These are phyloP conservation scores for Fundulus diaphanus DNA, from an alignment of 2,797 vertebrate genomes.

Conservation along the genomic window DNA sequence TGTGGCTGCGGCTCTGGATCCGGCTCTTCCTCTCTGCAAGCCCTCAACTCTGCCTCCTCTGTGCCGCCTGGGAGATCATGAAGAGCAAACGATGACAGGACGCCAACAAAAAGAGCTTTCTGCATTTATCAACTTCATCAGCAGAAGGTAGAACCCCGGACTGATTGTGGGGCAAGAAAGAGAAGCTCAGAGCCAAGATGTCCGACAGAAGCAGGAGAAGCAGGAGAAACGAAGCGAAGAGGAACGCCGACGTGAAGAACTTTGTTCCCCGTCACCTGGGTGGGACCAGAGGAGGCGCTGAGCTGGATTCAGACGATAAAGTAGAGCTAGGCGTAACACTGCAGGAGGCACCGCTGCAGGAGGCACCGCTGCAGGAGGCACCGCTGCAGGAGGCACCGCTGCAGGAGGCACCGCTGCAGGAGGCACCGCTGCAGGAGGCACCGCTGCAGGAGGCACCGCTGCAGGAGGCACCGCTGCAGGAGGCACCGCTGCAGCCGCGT, in stretches of 20 bases:
- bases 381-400: too few species aligned
- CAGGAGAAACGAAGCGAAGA: not conserved
- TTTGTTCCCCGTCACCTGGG: conserved; percentile 25
- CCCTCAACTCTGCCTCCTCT: conserved; percentile 67
- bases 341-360: too few species aligned
- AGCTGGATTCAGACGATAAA: not conserved
- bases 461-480: too few species aligned
- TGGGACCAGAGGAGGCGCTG: conserved; percentile 16
- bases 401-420: too few species aligned
- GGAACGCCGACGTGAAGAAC: conserved; percentile 26
- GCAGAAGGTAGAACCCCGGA: conserved; percentile 44
- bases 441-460: too few species aligned
- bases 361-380: too few species aligned
- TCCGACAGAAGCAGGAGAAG: conserved; percentile 35
- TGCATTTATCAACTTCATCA: conserved; percentile 41
- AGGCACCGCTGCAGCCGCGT: conserved; percentile 11
- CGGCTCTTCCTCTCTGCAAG: conserved; percentile 67
- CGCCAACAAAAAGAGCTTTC: conserved; percentile 45
- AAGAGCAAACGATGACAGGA: conserved; percentile 73
- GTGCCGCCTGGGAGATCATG: conserved; percentile 81
- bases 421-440: too few species aligned
- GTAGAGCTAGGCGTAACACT: not conserved
- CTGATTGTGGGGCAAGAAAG: conserved; percentile 49
- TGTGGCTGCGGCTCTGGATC: conserved; percentile 59
- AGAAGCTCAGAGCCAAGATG: conserved; percentile 45